These are phyloP conservation scores for Misgurnus anguillicaudatus DNA, from an alignment of 2,113 vertebrate species.

Conservation along the genomic window DNA sequence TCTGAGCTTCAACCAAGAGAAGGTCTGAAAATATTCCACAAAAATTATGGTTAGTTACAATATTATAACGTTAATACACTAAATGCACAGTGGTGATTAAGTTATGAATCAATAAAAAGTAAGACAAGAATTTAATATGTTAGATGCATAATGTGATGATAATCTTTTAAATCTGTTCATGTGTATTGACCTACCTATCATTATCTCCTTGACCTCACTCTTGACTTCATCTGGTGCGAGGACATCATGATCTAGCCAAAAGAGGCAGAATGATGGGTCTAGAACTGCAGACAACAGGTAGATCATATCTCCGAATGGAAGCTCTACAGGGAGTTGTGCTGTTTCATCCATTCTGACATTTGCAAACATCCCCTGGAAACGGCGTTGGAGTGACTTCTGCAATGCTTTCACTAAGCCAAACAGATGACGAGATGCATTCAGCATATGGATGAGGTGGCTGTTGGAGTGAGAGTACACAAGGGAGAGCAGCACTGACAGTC, in stretches of 20 bases:
- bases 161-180: too few species aligned
- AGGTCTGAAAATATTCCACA: too few species aligned
- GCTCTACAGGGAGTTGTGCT: too few species aligned
- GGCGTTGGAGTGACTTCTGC: slow-evolving; percentile 6
- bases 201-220: slow-evolving; percentile 30
- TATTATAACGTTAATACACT: too few species aligned
- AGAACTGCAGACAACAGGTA: slow-evolving; percentile 33
- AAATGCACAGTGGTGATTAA: too few species aligned
- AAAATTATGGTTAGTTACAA: too few species aligned
- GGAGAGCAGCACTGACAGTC: background rate
- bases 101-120: too few species aligned
- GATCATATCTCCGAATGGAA: too few species aligned
- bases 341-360: slow-evolving; percentile 16
- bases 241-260: slow-evolving; percentile 30
- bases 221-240: slow-evolving; percentile 20
- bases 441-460: background rate
- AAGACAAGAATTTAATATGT: too few species aligned
- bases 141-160: too few species aligned
- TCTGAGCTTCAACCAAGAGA: too few species aligned
- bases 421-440: background rate
- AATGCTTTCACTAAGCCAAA: background rate
- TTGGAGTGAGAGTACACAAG: background rate
- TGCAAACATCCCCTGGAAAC: background rate
- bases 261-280: slow-evolving; percentile 24
- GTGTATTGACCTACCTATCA: slow-evolving; percentile 27